A percentile compares a stretch with the other conserved stretches of the same genome.
Conservation (phyloP, 1,140 invertebrate species). For the Phymorhynchus buccinoides region DNA sequence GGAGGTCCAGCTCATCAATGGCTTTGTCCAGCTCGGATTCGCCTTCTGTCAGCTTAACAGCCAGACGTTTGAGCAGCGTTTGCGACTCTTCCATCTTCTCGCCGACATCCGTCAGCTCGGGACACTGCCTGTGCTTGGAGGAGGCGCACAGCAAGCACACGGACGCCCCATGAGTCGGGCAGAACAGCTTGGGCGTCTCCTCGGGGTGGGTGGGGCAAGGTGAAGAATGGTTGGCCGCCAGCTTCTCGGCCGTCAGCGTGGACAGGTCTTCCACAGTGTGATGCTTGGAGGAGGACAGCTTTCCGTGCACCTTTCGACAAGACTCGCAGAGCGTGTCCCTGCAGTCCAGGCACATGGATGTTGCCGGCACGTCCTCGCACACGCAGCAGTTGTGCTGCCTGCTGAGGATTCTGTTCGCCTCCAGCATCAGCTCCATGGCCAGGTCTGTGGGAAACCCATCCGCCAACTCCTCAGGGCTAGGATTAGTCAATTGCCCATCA, state of each 20-base stretch:
- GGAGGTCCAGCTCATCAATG: neutral
- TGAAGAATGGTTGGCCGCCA: neutral
- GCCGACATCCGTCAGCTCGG: neutral
- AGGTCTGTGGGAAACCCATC: slow-evolving; percentile 20
- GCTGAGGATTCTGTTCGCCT: neutral
- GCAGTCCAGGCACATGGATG: slow-evolving; percentile 28
- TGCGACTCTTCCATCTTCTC: neutral
- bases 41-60: neutral
- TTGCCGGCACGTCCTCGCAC: neutral
- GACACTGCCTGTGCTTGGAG: slow-evolving; percentile 12
- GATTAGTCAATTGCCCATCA: too few relatives aligned
- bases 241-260: neutral
- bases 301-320: neutral
- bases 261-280: slow-evolving; percentile 28
- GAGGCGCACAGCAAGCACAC: slow-evolving; percentile 7
- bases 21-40: neutral
- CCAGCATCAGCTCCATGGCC: slow-evolving; percentile 22
- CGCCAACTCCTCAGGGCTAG: neutral
- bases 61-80: neutral
- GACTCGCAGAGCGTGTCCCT: neutral
- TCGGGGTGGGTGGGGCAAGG: neutral
- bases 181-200: neutral
- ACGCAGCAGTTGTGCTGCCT: neutral
- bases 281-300: neutral
- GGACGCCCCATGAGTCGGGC: neutral